A percentile compares a stretch with the other conserved stretches of the same genome.
Conservation (phyloP, 53 echinoderm and acorn worm genomes). For the Henricia sp. region DNA sequence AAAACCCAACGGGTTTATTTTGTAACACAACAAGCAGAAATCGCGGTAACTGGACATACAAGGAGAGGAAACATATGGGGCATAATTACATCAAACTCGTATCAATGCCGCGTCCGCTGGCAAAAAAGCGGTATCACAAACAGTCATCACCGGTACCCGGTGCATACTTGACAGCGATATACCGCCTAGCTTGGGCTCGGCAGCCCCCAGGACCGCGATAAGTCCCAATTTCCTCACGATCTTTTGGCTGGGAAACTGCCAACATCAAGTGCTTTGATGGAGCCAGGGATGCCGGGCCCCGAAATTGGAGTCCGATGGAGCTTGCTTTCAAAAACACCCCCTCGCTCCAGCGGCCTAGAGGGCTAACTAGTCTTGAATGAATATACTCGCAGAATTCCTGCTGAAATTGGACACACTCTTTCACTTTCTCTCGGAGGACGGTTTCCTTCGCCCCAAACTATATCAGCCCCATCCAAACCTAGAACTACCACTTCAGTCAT, state of each 20-base stretch:
- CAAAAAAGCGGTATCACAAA: slow-evolving; percentile 52
- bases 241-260: slow-evolving; percentile 32
- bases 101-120: slow-evolving; percentile 46
- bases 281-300: slow-evolving; percentile 17
- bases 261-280: slow-evolving; percentile 44
- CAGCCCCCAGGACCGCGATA: slow-evolving; percentile 11
- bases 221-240: slow-evolving; percentile 63
- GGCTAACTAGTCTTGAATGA: slow-evolving; percentile 12
- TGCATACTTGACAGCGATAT: slow-evolving; percentile 55
- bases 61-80: slow-evolving; percentile 53
- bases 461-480: slow-evolving; percentile 40
- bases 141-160: slow-evolving; percentile 42
- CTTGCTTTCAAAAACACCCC: slow-evolving; percentile 29
- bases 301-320: slow-evolving; percentile 42
- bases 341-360: slow-evolving; percentile 11
- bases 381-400: slow-evolving; percentile 15
- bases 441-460: slow-evolving; percentile 54
- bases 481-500: too few relatives aligned
- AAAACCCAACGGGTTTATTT: slow-evolving; percentile 40
- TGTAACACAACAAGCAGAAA: slow-evolving; percentile 47
- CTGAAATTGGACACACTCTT: slow-evolving; percentile 62
- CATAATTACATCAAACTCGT: slow-evolving; percentile 56
- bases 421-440: slow-evolving; percentile 46
- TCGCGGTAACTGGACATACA: slow-evolving; percentile 20
- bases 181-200: slow-evolving; percentile 29